Evolutionary conservation across 2,113 vertebrate species (phyloP), one percentile per base, ranked within the genome.

Genomic region (Hiodon tergisus): DNA sequence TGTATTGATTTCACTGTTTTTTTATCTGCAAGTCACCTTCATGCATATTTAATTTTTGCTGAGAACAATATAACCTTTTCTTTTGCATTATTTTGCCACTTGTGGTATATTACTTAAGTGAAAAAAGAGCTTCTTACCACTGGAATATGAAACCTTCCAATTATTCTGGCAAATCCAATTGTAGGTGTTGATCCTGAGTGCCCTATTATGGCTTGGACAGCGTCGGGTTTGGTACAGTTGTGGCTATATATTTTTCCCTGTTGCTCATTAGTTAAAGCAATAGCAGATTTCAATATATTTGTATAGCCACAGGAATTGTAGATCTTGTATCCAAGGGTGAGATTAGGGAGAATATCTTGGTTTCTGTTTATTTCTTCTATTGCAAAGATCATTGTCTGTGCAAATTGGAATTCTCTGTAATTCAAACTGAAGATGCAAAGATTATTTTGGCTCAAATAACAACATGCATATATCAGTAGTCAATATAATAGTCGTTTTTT

Each of bases 311-410:
- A 87, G 4, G 83, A 69, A 78, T 88, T 85, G 46, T 83, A 82
- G 77, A 88, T 87, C 16, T 78, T 82, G 71, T 86, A 88, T 55
- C 87, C 85, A 46, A 88, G 60, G 3, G 74, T 84, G 65, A 83
- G 62, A 62, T 83, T 78, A 16, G 81, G 84, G 10, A 86, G 79
- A 66, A 88, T 76, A 9, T 48, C 76, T 69, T 71, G 76, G 58
- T 85, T 81, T 73, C 75, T 75, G 77, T 88, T 86, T 71, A 88
- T 86, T 73, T 86, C 82, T 60, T 86, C 78, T 73, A 84, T 82
- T 51, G 86, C 83, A 75, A 83, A 86, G 60, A 87, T 87, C 81
- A 86, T 86, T 3, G 85, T 84, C 61, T 82, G 81, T 50, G 85
- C 78, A 85, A 86, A 86, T 79, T 85, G 80, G 70, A 87, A 81